phyloP scores from a whole-genome alignment of 2,113 vertebrate species.

The Brevimyrus niger region DNA sequence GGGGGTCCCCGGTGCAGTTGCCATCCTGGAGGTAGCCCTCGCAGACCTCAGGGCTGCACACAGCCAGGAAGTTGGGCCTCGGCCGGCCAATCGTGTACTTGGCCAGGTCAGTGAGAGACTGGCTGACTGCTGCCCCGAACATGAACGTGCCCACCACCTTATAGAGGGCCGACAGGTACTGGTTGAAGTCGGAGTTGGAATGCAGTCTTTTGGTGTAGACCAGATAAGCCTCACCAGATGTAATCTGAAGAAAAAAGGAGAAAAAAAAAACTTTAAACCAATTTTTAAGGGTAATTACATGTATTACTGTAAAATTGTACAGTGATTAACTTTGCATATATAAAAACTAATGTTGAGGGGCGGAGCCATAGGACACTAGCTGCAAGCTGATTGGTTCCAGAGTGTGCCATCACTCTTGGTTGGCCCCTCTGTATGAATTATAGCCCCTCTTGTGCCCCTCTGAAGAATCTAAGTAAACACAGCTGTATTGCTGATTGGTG shows the following conservation, averaged over 20 bases:
- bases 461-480: neutral
- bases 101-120: constrained; percentile 84
- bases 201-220: constrained; percentile 61
- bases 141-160: constrained; percentile 77
- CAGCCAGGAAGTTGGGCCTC: constrained; percentile 80
- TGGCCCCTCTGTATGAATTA: neutral
- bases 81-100: constrained; percentile 87
- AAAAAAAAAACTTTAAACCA: too few species aligned
- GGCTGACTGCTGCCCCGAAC: constrained; percentile 73
- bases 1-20: constrained; percentile 67
- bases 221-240: constrained; percentile 56
- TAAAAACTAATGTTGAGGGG: neutral
- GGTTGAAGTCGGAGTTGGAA: constrained; percentile 70
- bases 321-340: neutral
- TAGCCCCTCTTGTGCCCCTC: neutral
- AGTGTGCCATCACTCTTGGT: neutral
- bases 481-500: neutral
- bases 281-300: too few species aligned
- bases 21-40: constrained; percentile 70
- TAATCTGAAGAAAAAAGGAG: constrained; percentile 46
- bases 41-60: constrained; percentile 85
- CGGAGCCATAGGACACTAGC: neutral
- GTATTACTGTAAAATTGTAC: neutral
- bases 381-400: neutral
- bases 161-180: constrained; percentile 80